Percentiles rank a stretch among this genome's conserved stretches.
Evolutionary conservation across 37 sponge, comb jelly and placozoan species (phyloP).

Genomic region (Halichondria panicea): DNA sequence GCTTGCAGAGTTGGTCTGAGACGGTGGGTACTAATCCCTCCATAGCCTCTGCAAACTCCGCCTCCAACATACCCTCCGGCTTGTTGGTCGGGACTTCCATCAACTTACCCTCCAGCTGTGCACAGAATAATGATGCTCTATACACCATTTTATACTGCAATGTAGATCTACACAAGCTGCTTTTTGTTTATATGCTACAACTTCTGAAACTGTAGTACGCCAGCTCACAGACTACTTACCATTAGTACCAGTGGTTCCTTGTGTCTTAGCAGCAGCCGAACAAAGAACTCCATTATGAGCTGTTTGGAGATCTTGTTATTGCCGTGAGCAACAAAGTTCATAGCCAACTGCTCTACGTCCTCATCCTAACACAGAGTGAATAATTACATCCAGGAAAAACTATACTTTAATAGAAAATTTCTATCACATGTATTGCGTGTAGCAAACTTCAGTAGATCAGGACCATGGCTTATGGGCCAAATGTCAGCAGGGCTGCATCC

Average conservation of each 20-base stretch:
- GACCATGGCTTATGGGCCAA: too few relatives aligned
- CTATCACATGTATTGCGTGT: too few relatives aligned
- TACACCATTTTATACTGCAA: neutral
- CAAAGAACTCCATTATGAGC: slow-evolving; percentile 41
- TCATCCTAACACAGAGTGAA: slow-evolving; percentile 58
- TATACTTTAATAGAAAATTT: neutral
- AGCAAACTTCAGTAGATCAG: too few relatives aligned
- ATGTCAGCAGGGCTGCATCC: too few relatives aligned
- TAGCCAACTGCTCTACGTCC: slow-evolving; percentile 44
- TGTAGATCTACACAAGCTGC: neutral
- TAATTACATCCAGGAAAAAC: neutral
- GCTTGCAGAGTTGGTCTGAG: slow-evolving; percentile 33
- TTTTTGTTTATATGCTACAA: too few relatives aligned
- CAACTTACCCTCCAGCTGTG: slow-evolving; percentile 48
- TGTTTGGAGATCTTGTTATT: slow-evolving; percentile 23
- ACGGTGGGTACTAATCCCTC: slow-evolving; percentile 30
- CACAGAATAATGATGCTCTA: neutral
- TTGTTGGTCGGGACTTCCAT: slow-evolving; percentile 9
- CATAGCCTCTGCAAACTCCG: slow-evolving; percentile 70
- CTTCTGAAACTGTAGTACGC: neutral
- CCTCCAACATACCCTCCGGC: slow-evolving; percentile 48
- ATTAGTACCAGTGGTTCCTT: slow-evolving; percentile 59
- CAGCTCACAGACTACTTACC: too few relatives aligned
- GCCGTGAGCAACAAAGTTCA: slow-evolving; percentile 48
- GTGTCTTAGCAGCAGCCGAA: slow-evolving; percentile 36